Evolutionary conservation across 2,113 vertebrate species (phyloP), one percentile per base, ranked within the genome.

Genomic region (Copsychus sechellarum): DNA sequence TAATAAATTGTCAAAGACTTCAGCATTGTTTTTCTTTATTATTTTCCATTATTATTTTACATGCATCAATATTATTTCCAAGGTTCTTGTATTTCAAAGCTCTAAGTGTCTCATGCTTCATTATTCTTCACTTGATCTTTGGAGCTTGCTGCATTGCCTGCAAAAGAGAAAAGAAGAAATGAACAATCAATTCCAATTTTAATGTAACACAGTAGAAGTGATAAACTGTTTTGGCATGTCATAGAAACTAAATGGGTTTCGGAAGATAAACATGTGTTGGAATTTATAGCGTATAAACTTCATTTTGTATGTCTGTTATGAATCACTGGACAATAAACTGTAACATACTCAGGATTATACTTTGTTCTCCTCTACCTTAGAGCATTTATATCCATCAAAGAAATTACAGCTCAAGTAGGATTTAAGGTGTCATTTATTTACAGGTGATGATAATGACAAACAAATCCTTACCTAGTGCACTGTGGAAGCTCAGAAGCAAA

Each of bases 381-480:
- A 93, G 17, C 43, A 81, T 92, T 85, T 93, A 71, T 83, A 95
- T 81, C 43, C 54, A 86, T 78, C 74, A 91, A 83, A 91, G 40
- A 88, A 95, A 89, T 50, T 94, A 56, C 40, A 82, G 56, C 18
- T 95, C 47, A 79, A 42, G 50, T 57, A 70, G 58, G n/a, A 80
- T 93, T 95, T 94, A 88, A 74, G 48, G 11, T 51, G n/a, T 69
- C 28, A 76, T 92, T 96, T 95, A 57, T 96, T 87, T 95, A 54
- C 38, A 76, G 29, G 34, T 72, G 40, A 56, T 60, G 40, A 71
- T 91, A 86, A 90, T 19, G 34, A 69, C 60, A 93, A 96, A 94
- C 40, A 83, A 84, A 81, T 86, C 29, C 24, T 92, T 78, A 65
- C 45, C 81, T 60, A 54, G 8, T 26, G 14, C 1, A 3, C 25